Evolutionary conservation across 1,140 invertebrate species (phyloP), one percentile per base, ranked within the genome.

Genomic region (Temnothorax nylanderi): DNA sequence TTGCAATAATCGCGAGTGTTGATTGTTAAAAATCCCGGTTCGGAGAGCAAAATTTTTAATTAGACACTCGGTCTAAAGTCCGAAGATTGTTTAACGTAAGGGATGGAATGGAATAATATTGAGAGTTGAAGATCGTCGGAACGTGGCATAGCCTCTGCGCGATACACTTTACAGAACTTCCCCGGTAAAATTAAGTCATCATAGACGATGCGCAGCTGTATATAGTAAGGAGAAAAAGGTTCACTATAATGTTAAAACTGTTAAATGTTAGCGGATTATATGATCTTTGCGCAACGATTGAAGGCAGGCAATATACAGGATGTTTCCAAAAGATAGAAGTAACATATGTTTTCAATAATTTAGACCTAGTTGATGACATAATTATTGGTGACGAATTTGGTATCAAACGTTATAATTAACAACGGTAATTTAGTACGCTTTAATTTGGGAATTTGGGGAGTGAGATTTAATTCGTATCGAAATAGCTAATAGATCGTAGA

Each of bases 91-190:
- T 58, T 37, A 37, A 69, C 6, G 21, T 21, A 32, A 58, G n/a
- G 54, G 32, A 74, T 34, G 7, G 18, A 67, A 49, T n/a, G 47
- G n/a, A 75, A 11, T 75, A 16, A 84, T 37, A 44, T 60, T 74
- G 26, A 34, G n/a, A 34, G 67, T 74, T 71, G 11, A 32, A 81
- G 49, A 54, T 71, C 7, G n/a, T 54, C 18, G 64, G 16, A 7
- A 47, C 18, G 44, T 26, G 49, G 21, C 49, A 37, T 26, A 82
- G 67, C 54, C 56, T 60, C 62, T 78, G 51, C 64, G 41, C 18
- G 80, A 74, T 72, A 72, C 47, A 81, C 47, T 74, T 82, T n/a
- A 37, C 69, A 47, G 71, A 84, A 74, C 69, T 84, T 75, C 13
- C 54, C 44, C 37, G 32, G 3, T 84, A 74, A 84, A 49, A 72